A percentile compares a stretch with the other conserved stretches of the same genome.
Conservation (phyloP, 2,113 vertebrate genomes). For the Peromyscus maniculatus region DNA sequence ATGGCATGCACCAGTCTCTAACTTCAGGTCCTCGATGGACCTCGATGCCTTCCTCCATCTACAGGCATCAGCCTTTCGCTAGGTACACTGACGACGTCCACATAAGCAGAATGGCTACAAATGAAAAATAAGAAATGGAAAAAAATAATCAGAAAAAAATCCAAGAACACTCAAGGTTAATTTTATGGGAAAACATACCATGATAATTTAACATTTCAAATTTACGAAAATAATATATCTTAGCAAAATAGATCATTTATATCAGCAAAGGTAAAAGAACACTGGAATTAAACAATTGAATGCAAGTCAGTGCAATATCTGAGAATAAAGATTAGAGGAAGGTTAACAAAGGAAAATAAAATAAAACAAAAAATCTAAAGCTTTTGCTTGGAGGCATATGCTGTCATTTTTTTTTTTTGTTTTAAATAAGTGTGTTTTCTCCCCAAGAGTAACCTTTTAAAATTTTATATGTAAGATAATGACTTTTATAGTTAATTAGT, state of each 20-base stretch:
- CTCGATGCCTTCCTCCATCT: rapidly evolving
- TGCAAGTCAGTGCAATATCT: not conserved
- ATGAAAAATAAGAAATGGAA: not conserved
- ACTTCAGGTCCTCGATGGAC: not conserved
- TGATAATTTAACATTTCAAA: slow-evolving; percentile 7
- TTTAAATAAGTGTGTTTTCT: not conserved
- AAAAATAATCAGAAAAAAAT: not conserved
- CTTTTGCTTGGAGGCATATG: not conserved
- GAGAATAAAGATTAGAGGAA: slow-evolving; percentile 26
- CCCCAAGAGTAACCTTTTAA: not conserved
- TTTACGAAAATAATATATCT: slow-evolving; percentile 8
- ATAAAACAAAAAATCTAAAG: not conserved
- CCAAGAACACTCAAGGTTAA: not conserved
- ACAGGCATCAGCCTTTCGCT: not conserved
- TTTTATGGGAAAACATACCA: not conserved
- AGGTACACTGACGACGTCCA: too few species aligned
- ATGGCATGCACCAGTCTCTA: not conserved
- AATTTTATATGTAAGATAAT: not conserved
- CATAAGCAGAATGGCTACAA: not conserved
- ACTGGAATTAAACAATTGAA: not conserved
- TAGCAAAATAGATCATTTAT: not conserved
- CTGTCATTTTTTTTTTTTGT: not conserved
- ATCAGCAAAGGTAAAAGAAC: not conserved
- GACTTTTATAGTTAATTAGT: slow-evolving; percentile 63
- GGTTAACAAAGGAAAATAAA: not conserved